Percentiles rank a stretch among this genome's conserved stretches.
phyloP scores from a whole-genome alignment of 1,140 invertebrate species.

The Hylaeus anthracinus region DNA sequence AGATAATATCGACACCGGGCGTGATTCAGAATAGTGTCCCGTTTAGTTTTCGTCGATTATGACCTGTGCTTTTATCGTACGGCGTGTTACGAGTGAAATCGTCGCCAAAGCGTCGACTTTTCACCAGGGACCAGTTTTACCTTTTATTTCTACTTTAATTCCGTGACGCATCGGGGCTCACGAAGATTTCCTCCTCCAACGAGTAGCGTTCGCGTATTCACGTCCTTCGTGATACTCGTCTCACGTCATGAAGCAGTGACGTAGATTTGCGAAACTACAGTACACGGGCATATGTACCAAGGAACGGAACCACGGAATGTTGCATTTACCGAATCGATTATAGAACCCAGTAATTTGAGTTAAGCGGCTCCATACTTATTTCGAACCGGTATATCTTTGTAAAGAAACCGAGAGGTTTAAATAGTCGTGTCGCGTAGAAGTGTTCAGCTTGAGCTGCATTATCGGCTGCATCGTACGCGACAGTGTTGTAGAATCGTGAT shows the following conservation, averaged over 20 bases:
- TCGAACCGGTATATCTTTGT: neutral
- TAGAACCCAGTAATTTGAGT: neutral
- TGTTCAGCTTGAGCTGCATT: conserved; percentile 19
- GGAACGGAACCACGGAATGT: neutral
- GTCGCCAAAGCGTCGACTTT: neutral
- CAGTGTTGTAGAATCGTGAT: conserved; percentile 39
- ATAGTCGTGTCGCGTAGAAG: neutral
- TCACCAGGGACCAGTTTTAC: neutral
- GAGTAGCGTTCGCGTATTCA: neutral
- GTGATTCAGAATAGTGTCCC: neutral
- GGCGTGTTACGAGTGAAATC: too few species aligned
- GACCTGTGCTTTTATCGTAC: neutral
- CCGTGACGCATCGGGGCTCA: neutral
- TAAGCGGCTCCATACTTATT: neutral
- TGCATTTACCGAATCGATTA: neutral
- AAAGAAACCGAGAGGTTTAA: neutral
- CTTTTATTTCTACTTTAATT: neutral
- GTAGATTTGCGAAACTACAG: conserved; percentile 13
- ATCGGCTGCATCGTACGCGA: conserved; percentile 20
- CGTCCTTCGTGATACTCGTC: conserved; percentile 31
- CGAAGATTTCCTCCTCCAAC: conserved; percentile 2
- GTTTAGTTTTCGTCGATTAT: conserved; percentile 8
- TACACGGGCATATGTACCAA: too few species aligned
- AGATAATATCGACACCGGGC: conserved; percentile 27
- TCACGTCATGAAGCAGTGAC: conserved; percentile 22